phyloP scores from a whole-genome alignment of 1,140 invertebrate genomes.

The Delia radicum region DNA sequence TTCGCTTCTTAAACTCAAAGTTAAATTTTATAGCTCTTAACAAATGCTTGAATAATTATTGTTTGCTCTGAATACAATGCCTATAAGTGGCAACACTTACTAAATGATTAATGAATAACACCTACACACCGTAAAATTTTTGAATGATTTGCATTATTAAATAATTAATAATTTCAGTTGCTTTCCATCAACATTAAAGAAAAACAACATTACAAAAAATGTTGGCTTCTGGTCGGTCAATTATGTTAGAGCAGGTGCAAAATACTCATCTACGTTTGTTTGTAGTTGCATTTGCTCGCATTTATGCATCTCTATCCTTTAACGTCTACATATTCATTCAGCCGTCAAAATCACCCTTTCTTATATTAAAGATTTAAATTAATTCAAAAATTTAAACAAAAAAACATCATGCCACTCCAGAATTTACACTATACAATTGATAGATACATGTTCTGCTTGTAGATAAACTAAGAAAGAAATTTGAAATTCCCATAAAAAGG shows the following conservation, averaged over 20 bases:
- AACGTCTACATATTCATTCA: neutral
- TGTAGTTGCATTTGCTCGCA: neutral
- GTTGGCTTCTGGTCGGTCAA: neutral
- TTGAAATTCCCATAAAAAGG: neutral
- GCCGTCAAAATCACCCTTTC: neutral
- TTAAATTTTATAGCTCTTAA: no score
- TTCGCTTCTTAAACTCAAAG: no score
- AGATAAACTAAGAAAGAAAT: neutral
- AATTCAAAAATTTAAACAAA: conserved; percentile 4
- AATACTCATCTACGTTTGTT: neutral
- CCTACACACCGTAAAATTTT: neutral
- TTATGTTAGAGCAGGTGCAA: neutral
- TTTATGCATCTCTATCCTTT: neutral
- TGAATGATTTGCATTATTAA: conserved; percentile 17
- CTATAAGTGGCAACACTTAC: neutral
- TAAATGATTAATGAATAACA: conserved; percentile 4
- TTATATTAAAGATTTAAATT: conserved; percentile 19
- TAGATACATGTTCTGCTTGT: neutral
- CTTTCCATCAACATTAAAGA: neutral
- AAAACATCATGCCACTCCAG: no score
- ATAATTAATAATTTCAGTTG: neutral
- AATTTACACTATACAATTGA: neutral
- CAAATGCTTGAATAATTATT: no score
- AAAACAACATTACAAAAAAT: neutral
- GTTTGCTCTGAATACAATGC: no score